phyloP scores from a whole-genome alignment of 2,797 vertebrate species.

The Thalassophryne amazonica region DNA sequence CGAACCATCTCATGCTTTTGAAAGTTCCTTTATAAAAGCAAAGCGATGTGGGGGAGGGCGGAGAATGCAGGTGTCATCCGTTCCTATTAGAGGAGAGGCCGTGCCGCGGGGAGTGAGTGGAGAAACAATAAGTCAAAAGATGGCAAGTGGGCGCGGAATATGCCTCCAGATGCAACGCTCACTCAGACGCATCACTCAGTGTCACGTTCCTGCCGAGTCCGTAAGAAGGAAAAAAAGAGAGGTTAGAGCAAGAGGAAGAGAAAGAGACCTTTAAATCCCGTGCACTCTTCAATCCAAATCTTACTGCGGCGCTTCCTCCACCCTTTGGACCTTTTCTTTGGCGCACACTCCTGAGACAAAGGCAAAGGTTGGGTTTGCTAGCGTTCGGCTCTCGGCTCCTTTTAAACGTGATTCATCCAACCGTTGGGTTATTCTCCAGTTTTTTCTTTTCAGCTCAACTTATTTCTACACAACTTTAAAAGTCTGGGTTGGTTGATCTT shows the following conservation, averaged over 20 bases:
- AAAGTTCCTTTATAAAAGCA: no score
- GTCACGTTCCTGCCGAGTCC: constrained; percentile 1
- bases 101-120: background rate
- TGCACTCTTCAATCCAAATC: constrained; percentile 58
- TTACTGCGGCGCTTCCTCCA: constrained; percentile 36
- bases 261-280: constrained; percentile 38
- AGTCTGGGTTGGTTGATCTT: no score
- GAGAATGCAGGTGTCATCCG: constrained; percentile 45
- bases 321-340: constrained; percentile 30
- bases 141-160: constrained; percentile 25
- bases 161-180: constrained; percentile 5
- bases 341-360: constrained; percentile 33
- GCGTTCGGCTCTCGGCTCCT: constrained; percentile 33
- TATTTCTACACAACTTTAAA: no score
- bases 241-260: background rate
- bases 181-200: constrained; percentile 20
- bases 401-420: constrained; percentile 19
- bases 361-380: constrained; percentile 39
- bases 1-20: no score
- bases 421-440: no score
- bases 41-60: constrained; percentile 22
- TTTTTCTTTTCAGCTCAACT: no score
- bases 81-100: constrained; percentile 39
- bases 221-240: background rate
- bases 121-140: constrained; percentile 35